These are phyloP conservation scores for Corydoras maculifer DNA, from an alignment of 2,113 vertebrate genomes.

Conservation along the genomic window DNA sequence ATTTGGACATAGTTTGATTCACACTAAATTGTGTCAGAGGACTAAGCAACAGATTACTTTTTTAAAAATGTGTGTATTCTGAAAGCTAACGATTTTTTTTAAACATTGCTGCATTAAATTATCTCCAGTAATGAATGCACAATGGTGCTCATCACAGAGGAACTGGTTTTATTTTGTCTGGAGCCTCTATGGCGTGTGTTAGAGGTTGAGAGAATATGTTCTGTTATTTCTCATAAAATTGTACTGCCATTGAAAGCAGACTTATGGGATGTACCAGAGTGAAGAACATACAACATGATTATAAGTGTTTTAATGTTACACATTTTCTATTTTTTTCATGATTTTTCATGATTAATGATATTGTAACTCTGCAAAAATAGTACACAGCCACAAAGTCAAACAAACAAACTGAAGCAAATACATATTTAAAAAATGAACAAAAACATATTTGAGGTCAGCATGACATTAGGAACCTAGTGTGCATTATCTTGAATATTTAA, in stretches of 20 bases:
- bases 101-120: slow-evolving; percentile 39
- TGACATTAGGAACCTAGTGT: too few species aligned
- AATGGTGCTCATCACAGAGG: neutral
- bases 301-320: slow-evolving; percentile 16
- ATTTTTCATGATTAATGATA: too few species aligned
- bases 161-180: neutral
- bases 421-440: too few species aligned
- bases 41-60: slow-evolving; percentile 46
- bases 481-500: too few species aligned
- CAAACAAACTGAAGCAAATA: too few species aligned
- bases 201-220: neutral
- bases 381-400: too few species aligned
- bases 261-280: slow-evolving; percentile 17
- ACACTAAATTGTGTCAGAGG: slow-evolving; percentile 26
- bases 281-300: slow-evolving; percentile 24
- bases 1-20: neutral
- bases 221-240: slow-evolving; percentile 10
- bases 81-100: slow-evolving; percentile 35
- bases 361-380: too few species aligned
- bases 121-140: neutral
- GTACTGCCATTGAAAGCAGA: neutral
- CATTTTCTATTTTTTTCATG: neutral
- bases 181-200: neutral
- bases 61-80: slow-evolving; percentile 43
- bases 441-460: too few species aligned